phyloP scores from a whole-genome alignment of 2,888 invertebrate genomes.

The Lamellibrachia satsuma region DNA sequence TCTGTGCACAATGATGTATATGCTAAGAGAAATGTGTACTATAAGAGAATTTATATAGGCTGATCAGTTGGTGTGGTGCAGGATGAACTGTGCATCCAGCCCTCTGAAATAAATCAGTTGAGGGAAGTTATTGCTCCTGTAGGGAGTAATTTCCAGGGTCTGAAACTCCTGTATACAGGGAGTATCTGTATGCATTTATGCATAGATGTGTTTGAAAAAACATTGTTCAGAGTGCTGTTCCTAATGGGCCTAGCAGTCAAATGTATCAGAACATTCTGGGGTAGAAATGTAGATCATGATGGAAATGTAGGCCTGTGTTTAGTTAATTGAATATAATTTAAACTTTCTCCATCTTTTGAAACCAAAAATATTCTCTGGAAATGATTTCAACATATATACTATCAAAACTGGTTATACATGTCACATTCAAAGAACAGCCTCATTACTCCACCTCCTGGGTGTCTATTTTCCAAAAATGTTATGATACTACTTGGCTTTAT shows the following conservation, averaged over 20 bases:
- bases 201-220: slow-evolving; percentile 4
- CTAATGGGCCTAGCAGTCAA: not conserved
- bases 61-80: not conserved
- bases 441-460: not conserved
- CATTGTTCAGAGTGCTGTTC: not conserved
- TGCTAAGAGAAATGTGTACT: not conserved
- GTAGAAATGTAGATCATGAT: not conserved
- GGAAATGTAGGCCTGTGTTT: not conserved
- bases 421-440: not conserved
- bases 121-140: not conserved
- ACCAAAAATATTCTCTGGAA: not conserved
- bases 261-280: not conserved
- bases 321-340: not conserved
- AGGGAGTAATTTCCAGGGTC: not conserved
- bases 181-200: not conserved
- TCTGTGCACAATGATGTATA: not conserved
- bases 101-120: not conserved
- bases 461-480: no score
- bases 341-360: not conserved
- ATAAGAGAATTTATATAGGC: not conserved
- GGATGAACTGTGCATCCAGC: not conserved
- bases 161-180: not conserved
- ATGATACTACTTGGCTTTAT: no score
- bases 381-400: not conserved
- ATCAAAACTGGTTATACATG: not conserved